Conservation (phyloP, 1,140 invertebrate species). For the Drosophila miranda region DNA sequence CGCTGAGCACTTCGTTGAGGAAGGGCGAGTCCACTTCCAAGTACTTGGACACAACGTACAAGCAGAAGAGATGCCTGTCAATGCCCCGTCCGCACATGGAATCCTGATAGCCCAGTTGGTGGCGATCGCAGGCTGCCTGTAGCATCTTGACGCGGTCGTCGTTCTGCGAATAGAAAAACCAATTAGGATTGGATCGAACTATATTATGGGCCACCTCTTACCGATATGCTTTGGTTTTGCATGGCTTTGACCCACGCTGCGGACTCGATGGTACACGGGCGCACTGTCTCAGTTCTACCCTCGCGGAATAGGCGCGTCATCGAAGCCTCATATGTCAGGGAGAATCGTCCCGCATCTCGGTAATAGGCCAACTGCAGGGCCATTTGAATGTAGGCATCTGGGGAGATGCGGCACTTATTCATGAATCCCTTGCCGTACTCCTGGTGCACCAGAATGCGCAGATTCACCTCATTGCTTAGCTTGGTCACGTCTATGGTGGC, state of each 20-base stretch:
- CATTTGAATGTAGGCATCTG: slow-evolving; percentile 98
- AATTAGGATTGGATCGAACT: neutral
- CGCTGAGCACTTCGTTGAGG: slow-evolving; percentile 95
- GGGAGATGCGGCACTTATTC: slow-evolving; percentile 94
- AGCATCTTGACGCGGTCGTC: slow-evolving; percentile 89
- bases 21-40: slow-evolving; percentile 98
- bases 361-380: slow-evolving; percentile 97
- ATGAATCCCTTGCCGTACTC: slow-evolving; percentile 98
- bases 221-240: slow-evolving; percentile 85
- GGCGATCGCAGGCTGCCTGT: slow-evolving; percentile 88
- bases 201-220: slow-evolving; percentile 7
- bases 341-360: slow-evolving; percentile 94
- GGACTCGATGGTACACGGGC: slow-evolving; percentile 97
- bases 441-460: slow-evolving; percentile 92
- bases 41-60: slow-evolving; percentile 99
- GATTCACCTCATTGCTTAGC: slow-evolving; percentile 89
- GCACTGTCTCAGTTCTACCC: slow-evolving; percentile 98
- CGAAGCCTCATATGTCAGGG: slow-evolving; percentile 98
- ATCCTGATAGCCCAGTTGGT: slow-evolving; percentile 95
- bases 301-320: slow-evolving; percentile 98
- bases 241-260: slow-evolving; percentile 95
- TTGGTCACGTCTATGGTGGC: slow-evolving; percentile 86
- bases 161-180: slow-evolving; percentile 83
- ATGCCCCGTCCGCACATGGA: slow-evolving; percentile 98
- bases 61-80: slow-evolving; percentile 98